Base-by-base conservation (phyloP, 2,113 vertebrate species). In the Rhodinocichla rosea region DNA sequence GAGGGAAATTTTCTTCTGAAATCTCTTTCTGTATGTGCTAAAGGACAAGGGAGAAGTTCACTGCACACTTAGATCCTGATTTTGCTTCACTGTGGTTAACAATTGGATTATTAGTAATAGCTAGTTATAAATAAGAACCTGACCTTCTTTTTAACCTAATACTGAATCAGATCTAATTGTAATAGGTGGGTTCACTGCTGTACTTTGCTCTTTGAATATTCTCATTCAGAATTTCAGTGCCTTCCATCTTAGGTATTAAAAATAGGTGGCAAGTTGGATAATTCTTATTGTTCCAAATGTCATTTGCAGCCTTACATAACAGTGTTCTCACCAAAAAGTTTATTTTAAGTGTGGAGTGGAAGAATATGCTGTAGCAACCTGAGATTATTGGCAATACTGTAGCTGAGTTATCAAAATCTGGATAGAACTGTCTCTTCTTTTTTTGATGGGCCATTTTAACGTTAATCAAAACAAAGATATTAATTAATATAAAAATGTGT, bases 321-420 rank as follows among this genome's bases (percentile, higher is more conserved):
- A 79, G 37, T 52, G 65, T 90, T 96, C 97, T 81, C 76, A 94
- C 59, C 92, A 96, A 91, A 96, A 96, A 89, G 82, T 93, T 95
- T 95, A 92, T 96, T 97, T 97, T 94, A 94, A 95, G 90, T 94
- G 93, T 96, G 84, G 89, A 89, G 70, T 90, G 42, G 83, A 95
- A 94, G 89, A 96, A 87, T 39, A 45, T 67, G 35, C 76, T 95
- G 89, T 64, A 89, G 87, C 92, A 97, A 97, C 92, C 79, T 94
- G 93, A 85, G 95, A 92, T 96, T 95, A 87, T 94, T 91, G 91
- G 96, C 33, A 28, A 26, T 77, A 27, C 55, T 84, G 69, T 65
- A 77, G 53, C 71, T 94, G 53, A 8, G 8, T 92, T 89, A 40
- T 87, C 62, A 90, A 64, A 78, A 49, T 83, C 63, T 55, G 37